A percentile compares a stretch with the other conserved stretches of the same genome.
phyloP scores from a whole-genome alignment of 2,797 vertebrate species.

The Discoglossus pictus region DNA sequence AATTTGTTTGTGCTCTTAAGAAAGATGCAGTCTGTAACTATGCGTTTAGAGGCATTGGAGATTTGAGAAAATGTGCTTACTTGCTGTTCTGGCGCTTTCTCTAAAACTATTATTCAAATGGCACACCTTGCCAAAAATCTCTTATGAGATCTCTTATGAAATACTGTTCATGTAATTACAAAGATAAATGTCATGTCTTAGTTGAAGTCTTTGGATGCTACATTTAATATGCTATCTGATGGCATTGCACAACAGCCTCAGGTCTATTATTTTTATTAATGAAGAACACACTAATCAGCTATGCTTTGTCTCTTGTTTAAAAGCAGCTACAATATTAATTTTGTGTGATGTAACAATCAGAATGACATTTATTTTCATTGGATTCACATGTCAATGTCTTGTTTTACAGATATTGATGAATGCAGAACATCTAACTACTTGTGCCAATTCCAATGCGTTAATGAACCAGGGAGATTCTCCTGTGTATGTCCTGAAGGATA shows the following conservation, averaged over 20 bases:
- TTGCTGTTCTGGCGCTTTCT: no score
- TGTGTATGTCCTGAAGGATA: constrained; percentile 95
- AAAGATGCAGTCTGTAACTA: no score
- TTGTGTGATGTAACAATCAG: constrained; percentile 6
- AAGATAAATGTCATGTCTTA: background rate
- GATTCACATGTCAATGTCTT: constrained; percentile 38
- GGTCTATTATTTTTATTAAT: constrained; percentile 1
- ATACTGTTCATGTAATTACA: background rate
- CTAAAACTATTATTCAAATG: no score
- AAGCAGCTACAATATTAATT: background rate
- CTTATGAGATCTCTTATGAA: no score
- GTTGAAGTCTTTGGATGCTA: background rate
- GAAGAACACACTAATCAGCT: background rate
- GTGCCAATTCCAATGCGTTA: constrained; percentile 92
- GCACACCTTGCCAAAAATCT: no score
- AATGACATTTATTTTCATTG: background rate
- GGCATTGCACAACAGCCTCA: background rate
- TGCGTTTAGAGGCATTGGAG: no score
- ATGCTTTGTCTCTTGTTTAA: constrained; percentile 4
- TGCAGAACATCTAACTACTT: constrained; percentile 90
- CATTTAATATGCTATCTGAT: background rate
- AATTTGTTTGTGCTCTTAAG: no score
- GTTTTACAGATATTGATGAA: constrained; percentile 86
- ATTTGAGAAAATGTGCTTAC: no score
- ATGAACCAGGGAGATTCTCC: constrained; percentile 88